Base-by-base conservation (phyloP, 1,140 invertebrate species). In the Kradibia gibbosae region DNA sequence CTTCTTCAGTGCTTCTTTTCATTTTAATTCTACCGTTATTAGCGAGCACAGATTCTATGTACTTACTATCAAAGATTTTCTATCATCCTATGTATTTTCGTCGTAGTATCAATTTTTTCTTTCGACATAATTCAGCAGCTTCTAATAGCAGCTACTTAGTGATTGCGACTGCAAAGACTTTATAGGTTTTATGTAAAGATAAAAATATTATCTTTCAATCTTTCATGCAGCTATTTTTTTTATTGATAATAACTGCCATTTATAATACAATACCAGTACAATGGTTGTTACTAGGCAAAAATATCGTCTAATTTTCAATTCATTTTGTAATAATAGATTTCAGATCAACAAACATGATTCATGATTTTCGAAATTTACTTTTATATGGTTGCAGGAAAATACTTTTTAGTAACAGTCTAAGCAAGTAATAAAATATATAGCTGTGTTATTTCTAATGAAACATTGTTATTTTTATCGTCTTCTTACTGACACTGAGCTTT, bases 21-120 rank as follows among this genome's bases (percentile, higher is more conserved):
- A 42, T 45, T 8, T 80, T 50, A 20, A 3, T 31, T 42, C 3
- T 82, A 70, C 67, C 31, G 65, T 55, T 77, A 84, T 57, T 83
- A 78, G 50, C 45, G 71, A 67, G 80, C 75, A 57, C 20, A 74
- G 25, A 57, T 65, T 34, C 8, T n/a, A 31, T n/a, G 10, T 0
- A 60, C 28, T 8, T 22, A 31, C 31, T 62, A 34, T 28, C 13
- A 13, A 25, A n/a, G 4, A 53, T 50, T 53, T 45, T 71, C 34
- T 20, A 4, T 15, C 20, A 1, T n/a, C 22, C n/a, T 55, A 55
- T 36, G 34, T 75, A 60, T 60, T 60, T 8, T 60, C 7, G 25
- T 25, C 57, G n/a, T 2, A 22, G 25, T 31, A 31, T 20, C 25
- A n/a, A 45, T 45, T 45, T 57, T 60, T 60, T 60, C n/a, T 28